Percentiles rank a stretch among this genome's conserved stretches.
These are phyloP conservation scores for Oeneis ivallda DNA, from an alignment of 2,888 invertebrate genomes.

Conservation along the genomic window DNA sequence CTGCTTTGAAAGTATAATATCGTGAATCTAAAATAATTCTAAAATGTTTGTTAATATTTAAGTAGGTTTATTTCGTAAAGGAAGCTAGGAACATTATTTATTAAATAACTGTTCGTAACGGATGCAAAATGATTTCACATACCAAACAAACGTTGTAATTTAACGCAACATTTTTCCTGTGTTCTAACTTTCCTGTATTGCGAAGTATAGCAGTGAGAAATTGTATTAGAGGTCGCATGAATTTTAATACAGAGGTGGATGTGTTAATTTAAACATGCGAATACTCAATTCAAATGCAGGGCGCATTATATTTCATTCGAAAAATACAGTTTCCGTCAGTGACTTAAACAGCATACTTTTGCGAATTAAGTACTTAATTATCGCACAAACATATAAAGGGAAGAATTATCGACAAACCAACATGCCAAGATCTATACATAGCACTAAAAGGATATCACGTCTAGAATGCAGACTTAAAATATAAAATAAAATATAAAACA, in stretches of 20 bases:
- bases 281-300: not conserved
- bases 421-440: no score
- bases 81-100: constrained; percentile 38
- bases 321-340: no score
- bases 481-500: no score
- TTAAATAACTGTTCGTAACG: constrained; percentile 38
- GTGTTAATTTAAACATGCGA: not conserved
- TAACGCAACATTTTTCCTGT: constrained; percentile 39
- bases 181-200: constrained; percentile 32
- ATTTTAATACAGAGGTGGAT: not conserved
- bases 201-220: constrained; percentile 13
- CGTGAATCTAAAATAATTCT: constrained; percentile 17
- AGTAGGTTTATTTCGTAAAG: constrained; percentile 36
- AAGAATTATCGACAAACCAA: no score
- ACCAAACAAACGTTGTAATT: constrained; percentile 37
- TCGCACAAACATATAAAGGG: no score
- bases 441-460: no score
- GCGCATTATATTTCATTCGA: not conserved
- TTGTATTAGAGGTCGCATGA: constrained; percentile 1
- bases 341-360: no score
- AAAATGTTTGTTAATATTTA: constrained; percentile 29
- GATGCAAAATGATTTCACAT: constrained; percentile 42
- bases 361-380: no score
- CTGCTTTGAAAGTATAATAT: constrained; percentile 12
- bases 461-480: no score